Percentiles rank a stretch among this genome's conserved stretches.
phyloP scores from a whole-genome alignment of 2,888 invertebrate species.

The Aelia acuminata region DNA sequence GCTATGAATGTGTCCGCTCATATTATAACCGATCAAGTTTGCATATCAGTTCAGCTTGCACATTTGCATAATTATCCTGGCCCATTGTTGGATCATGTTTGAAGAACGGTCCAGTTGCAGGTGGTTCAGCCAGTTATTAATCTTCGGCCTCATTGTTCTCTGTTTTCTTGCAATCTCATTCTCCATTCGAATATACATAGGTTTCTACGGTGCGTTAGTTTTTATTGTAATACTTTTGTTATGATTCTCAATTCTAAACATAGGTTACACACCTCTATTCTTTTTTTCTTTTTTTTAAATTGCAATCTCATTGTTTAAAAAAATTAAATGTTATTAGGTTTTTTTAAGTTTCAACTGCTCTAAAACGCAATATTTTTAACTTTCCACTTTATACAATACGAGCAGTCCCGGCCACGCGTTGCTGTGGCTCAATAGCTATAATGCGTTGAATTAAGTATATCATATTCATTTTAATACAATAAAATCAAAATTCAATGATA shows the following conservation, averaged over 20 bases:
- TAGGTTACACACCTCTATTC: no score
- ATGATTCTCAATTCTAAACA: background rate
- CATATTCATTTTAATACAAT: no score
- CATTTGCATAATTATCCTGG: constrained; percentile 32
- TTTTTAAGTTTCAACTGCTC: no score
- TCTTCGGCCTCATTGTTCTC: background rate
- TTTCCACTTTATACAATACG: no score
- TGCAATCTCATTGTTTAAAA: no score
- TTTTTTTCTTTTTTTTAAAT: no score
- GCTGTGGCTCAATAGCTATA: no score
- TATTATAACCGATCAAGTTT: background rate
- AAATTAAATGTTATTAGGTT: no score
- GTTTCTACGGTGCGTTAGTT: background rate
- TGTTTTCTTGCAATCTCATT: constrained; percentile 20
- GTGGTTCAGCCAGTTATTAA: constrained; percentile 5
- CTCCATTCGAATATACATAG: background rate
- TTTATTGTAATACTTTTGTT: background rate
- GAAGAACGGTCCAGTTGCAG: constrained; percentile 5
- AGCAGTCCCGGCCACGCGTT: no score
- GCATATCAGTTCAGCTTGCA: background rate
- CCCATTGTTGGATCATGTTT: background rate
- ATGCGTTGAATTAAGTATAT: no score
- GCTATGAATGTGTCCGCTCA: background rate
- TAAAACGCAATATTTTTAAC: no score
- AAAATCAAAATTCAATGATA: no score